These are phyloP conservation scores for Microtus oregoni DNA, from an alignment of 2,113 vertebrate species.

Conservation along the genomic window DNA sequence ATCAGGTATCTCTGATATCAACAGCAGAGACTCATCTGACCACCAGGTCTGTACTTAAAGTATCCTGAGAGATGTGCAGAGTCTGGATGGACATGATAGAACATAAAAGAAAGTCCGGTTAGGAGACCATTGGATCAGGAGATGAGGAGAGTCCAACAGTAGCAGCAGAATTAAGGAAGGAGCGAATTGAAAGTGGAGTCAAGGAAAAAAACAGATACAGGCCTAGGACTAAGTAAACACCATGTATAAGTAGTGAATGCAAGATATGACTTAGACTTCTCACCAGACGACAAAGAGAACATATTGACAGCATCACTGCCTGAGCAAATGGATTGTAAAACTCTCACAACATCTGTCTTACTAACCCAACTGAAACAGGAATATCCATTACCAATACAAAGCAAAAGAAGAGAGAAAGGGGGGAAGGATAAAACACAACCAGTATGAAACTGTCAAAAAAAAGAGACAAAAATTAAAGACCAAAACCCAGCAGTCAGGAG, in stretches of 20 bases:
- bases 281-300: neutral
- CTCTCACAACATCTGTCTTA: neutral
- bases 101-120: neutral
- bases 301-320: neutral
- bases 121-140: neutral
- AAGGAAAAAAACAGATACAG: neutral
- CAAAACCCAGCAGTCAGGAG: neutral
- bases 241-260: neutral
- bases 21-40: neutral
- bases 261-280: neutral
- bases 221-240: neutral
- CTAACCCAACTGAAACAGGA: constrained; percentile 30
- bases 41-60: neutral
- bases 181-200: neutral
- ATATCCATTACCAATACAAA: neutral
- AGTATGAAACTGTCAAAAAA: neutral
- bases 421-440: neutral
- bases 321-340: constrained; percentile 8
- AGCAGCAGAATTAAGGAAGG: neutral
- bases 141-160: neutral
- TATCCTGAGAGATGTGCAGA: neutral
- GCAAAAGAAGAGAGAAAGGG: neutral
- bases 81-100: neutral
- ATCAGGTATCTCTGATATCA: neutral
- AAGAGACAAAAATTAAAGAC: neutral